Percentiles rank a stretch among this genome's conserved stretches.
These are phyloP conservation scores for Cygnus buccinator DNA, from an alignment of 2,113 vertebrate species.

Conservation along the genomic window DNA sequence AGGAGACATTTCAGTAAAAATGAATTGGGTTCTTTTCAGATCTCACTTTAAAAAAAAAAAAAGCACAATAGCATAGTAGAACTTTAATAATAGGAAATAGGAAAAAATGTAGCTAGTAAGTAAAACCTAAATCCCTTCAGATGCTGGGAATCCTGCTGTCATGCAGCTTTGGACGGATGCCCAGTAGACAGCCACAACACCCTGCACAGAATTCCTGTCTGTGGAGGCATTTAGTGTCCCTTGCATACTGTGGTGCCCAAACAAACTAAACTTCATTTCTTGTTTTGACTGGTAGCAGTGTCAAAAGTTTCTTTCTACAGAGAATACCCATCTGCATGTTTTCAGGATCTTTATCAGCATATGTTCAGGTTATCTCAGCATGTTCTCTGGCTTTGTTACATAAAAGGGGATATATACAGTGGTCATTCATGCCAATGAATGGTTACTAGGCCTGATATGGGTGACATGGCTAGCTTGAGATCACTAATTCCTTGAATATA, in stretches of 20 bases:
- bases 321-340: background rate
- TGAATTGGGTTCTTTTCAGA: background rate
- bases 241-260: fast-evolving
- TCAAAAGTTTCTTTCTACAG: background rate
- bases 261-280: background rate
- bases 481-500: background rate
- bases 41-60: background rate
- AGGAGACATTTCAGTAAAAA: background rate
- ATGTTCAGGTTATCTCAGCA: background rate
- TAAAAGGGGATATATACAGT: background rate
- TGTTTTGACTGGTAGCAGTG: background rate
- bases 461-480: background rate
- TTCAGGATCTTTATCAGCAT: background rate
- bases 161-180: background rate
- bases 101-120: background rate
- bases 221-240: background rate
- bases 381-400: background rate
- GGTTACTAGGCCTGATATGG: background rate
- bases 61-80: background rate
- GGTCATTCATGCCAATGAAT: background rate
- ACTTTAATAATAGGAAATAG: background rate
- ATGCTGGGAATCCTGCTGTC: background rate
- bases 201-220: background rate
- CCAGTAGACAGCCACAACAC: fast-evolving
- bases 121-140: background rate